A percentile compares a stretch with the other conserved stretches of the same genome.
phyloP scores from a whole-genome alignment of 2,113 vertebrate species.

The Pachycephala philippinensis region DNA sequence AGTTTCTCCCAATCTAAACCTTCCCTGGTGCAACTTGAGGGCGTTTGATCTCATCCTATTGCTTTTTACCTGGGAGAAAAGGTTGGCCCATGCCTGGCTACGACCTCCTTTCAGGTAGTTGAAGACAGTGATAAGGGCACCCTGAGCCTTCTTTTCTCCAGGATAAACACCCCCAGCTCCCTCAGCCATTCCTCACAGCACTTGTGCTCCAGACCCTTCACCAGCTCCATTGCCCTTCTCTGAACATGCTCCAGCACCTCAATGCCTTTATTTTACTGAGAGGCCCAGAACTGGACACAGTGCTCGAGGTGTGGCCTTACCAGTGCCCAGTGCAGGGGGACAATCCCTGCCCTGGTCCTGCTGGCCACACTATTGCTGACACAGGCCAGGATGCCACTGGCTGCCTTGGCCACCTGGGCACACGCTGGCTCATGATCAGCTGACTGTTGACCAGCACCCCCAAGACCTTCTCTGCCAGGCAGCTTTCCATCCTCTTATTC shows the following conservation, averaged over 20 bases:
- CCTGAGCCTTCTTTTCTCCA: neutral
- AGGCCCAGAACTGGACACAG: neutral
- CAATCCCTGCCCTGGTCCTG: neutral
- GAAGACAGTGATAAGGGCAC: neutral
- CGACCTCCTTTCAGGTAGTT: neutral
- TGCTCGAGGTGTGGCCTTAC: accelerated
- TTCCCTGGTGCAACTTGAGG: neutral
- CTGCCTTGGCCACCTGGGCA: neutral
- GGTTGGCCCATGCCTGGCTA: neutral
- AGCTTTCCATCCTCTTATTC: neutral
- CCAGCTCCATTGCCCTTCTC: accelerated
- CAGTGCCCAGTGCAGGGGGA: accelerated
- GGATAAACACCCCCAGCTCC: accelerated
- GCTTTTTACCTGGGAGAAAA: neutral
- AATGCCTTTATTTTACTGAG: accelerated
- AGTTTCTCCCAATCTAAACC: neutral
- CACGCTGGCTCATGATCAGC: accelerated
- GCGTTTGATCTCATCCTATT: neutral
- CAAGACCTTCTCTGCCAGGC: neutral
- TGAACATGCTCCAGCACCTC: accelerated
- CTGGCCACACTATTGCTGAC: neutral
- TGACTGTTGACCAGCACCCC: accelerated
- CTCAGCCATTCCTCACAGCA: neutral
- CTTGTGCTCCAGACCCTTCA: neutral
- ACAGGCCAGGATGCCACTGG: neutral